These are phyloP conservation scores for Micrasema minimum DNA, from an alignment of 1,140 invertebrate genomes.

Conservation along the genomic window DNA sequence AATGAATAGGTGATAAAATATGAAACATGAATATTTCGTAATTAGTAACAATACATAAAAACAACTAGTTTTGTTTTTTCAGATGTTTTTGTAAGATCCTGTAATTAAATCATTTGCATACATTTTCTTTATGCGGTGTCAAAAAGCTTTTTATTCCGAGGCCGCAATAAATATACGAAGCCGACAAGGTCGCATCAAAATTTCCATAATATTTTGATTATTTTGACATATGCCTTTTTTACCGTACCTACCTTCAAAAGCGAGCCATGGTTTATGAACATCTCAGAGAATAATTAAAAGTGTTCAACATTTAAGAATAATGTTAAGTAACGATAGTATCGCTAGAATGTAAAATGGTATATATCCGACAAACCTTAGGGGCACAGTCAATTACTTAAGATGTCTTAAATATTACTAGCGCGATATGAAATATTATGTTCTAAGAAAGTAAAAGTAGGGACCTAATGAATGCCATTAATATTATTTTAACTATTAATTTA, in stretches of 20 bases:
- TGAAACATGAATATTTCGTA: too few relatives aligned
- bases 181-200: conserved; percentile 24
- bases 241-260: not conserved
- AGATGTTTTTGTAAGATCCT: too few relatives aligned
- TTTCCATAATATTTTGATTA: conserved; percentile 4
- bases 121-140: too few relatives aligned
- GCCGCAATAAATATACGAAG: not conserved
- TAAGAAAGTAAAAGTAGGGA: conserved; percentile 10
- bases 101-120: too few relatives aligned
- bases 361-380: conserved; percentile 13
- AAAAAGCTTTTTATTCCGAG: conserved; percentile 17
- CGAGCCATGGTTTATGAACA: conserved; percentile 5
- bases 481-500: too few relatives aligned
- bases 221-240: conserved; percentile 12
- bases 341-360: not conserved
- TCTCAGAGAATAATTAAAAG: conserved; percentile 10
- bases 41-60: too few relatives aligned
- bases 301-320: conserved; percentile 1
- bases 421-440: conserved; percentile 14
- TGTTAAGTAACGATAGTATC: conserved; percentile 14
- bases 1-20: too few relatives aligned
- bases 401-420: conserved; percentile 16
- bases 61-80: too few relatives aligned
- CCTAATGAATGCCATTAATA: too few relatives aligned
- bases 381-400: conserved; percentile 10